A percentile compares a stretch with the other conserved stretches of the same genome.
phyloP scores from a whole-genome alignment of 2,797 vertebrate genomes.

The Eleutherodactylus coqui region DNA sequence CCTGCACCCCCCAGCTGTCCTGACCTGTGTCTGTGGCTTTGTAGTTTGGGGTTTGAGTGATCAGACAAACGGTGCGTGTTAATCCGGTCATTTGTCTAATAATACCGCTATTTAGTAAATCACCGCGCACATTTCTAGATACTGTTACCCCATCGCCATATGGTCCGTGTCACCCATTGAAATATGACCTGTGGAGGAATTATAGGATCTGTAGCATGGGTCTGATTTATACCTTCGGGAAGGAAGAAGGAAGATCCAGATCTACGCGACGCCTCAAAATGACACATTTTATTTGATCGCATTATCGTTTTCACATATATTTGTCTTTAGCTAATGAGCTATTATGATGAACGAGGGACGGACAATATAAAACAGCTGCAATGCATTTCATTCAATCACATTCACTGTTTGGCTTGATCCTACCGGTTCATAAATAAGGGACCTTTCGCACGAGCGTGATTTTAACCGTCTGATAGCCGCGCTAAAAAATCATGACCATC shows the following conservation, averaged over 20 bases:
- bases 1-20: slow-evolving; percentile 43
- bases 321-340: neutral
- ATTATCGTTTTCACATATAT: neutral
- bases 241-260: neutral
- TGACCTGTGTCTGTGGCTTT: slow-evolving; percentile 37
- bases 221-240: neutral
- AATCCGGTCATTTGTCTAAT: slow-evolving; percentile 54
- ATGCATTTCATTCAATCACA: neutral
- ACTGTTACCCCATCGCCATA: slow-evolving; percentile 27
- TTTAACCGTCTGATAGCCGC: no score
- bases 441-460: no score
- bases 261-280: no score
- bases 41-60: slow-evolving; percentile 40
- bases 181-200: neutral
- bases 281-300: neutral
- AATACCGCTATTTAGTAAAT: slow-evolving; percentile 53
- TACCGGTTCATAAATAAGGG: neutral
- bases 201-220: neutral
- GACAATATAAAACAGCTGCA: neutral
- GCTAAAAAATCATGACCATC: no score
- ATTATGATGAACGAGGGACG: neutral
- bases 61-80: slow-evolving; percentile 40
- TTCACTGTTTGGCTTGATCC: neutral
- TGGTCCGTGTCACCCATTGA: slow-evolving; percentile 22
- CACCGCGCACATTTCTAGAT: slow-evolving; percentile 32